A percentile compares a stretch with the other conserved stretches of the same genome.
phyloP scores from a whole-genome alignment of 2,113 vertebrate genomes.

The Piaya cayana region DNA sequence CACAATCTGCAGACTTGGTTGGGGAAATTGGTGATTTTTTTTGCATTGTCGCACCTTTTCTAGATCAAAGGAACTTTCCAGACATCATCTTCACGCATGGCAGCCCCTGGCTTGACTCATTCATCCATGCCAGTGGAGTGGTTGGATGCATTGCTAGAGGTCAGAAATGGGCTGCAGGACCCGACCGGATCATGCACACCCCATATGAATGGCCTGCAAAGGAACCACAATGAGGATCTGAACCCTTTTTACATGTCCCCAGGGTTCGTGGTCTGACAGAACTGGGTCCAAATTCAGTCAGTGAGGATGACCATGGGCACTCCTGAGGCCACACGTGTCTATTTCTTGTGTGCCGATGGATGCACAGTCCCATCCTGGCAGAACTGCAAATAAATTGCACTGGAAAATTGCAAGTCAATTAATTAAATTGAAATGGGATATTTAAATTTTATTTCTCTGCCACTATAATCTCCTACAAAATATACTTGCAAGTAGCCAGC shows the following conservation, averaged over 20 bases:
- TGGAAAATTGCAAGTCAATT: not conserved
- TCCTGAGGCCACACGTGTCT: accelerated
- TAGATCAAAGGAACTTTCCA: not conserved
- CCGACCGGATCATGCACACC: accelerated
- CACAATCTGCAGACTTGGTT: accelerated
- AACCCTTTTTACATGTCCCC: not conserved
- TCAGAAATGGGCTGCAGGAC: not conserved
- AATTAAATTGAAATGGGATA: not conserved
- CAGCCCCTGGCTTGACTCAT: not conserved
- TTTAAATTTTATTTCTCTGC: not conserved
- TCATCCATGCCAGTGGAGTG: accelerated
- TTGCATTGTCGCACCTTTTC: not conserved
- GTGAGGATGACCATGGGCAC: not conserved
- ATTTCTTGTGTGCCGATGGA: not conserved
- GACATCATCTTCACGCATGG: not conserved
- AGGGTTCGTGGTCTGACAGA: not conserved
- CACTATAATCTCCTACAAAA: not conserved
- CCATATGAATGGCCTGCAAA: not conserved
- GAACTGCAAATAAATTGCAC: not conserved
- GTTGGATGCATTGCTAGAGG: not conserved
- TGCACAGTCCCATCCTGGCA: not conserved
- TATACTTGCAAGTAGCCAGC: not conserved
- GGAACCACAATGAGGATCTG: not conserved
- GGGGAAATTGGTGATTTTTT: not conserved
- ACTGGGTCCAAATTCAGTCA: accelerated